These are phyloP conservation scores for Drosophila prosaltans DNA, from an alignment of 1,140 invertebrate genomes.

Conservation along the genomic window DNA sequence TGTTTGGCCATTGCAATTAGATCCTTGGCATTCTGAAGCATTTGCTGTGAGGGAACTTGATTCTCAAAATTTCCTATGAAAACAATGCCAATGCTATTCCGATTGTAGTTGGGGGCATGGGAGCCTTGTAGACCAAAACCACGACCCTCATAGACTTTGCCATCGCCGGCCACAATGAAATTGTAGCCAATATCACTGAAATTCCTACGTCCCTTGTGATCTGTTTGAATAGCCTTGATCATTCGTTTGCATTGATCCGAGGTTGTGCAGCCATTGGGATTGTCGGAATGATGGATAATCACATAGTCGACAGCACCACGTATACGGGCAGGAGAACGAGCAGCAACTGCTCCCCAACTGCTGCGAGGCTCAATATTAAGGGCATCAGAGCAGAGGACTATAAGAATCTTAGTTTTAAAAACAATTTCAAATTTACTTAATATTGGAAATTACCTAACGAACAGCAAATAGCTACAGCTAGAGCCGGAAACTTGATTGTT, in stretches of 20 bases:
- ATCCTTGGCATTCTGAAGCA: constrained; percentile 86
- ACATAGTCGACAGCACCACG: constrained; percentile 86
- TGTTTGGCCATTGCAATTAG: constrained; percentile 87
- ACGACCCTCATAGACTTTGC: constrained; percentile 87
- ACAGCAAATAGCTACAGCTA: constrained; percentile 38
- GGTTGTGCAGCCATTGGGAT: constrained; percentile 85
- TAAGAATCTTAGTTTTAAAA: not conserved
- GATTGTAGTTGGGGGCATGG: constrained; percentile 88
- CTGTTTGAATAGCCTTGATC: constrained; percentile 85
- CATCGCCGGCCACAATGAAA: constrained; percentile 85
- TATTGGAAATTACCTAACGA: constrained; percentile 50
- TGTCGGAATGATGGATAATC: constrained; percentile 90
- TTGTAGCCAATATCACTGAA: constrained; percentile 90
- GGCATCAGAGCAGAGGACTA: constrained; percentile 39
- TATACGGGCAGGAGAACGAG: constrained; percentile 68
- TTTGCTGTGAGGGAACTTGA: constrained; percentile 84
- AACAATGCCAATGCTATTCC: constrained; percentile 87
- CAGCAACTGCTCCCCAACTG: constrained; percentile 70
- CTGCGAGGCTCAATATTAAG: constrained; percentile 73
- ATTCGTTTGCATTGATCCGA: constrained; percentile 84
- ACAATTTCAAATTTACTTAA: not conserved
- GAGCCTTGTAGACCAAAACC: constrained; percentile 88
- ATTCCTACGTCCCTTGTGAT: constrained; percentile 85
- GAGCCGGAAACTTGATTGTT: constrained; percentile 43
- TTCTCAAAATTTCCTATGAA: constrained; percentile 85